These are phyloP conservation scores for Sarcophaga caerulescens DNA, from an alignment of 2,888 invertebrate genomes.

Conservation along the genomic window DNA sequence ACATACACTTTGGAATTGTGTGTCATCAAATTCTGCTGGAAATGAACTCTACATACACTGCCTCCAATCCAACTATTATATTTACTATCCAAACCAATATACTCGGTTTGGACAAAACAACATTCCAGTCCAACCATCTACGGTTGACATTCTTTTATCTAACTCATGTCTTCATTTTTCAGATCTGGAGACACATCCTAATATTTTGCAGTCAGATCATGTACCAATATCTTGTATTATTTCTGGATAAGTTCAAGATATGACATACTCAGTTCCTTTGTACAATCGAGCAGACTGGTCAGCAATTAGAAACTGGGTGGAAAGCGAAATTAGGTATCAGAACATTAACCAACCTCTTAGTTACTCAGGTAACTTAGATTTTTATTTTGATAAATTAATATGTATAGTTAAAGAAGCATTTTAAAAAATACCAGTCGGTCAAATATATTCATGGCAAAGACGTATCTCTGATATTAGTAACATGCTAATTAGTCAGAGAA, in stretches of 20 bases:
- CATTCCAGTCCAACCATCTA: too few relatives aligned
- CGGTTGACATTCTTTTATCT: too few relatives aligned
- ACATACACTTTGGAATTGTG: not conserved
- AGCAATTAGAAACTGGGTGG: not conserved
- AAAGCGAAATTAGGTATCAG: not conserved
- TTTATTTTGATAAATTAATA: too few relatives aligned
- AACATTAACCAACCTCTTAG: too few relatives aligned
- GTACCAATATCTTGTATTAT: not conserved
- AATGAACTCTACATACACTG: not conserved
- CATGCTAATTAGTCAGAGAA: too few relatives aligned
- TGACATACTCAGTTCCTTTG: not conserved
- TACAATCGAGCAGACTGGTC: not conserved
- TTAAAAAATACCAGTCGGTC: not conserved
- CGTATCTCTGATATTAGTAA: too few relatives aligned
- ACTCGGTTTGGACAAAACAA: too few relatives aligned
- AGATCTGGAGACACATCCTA: too few relatives aligned
- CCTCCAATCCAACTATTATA: not conserved
- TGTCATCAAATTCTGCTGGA: not conserved
- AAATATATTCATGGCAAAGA: not conserved
- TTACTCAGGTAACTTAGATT: too few relatives aligned
- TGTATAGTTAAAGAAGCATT: too few relatives aligned
- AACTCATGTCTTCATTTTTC: too few relatives aligned
- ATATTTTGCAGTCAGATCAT: not conserved
- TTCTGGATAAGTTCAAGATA: not conserved
- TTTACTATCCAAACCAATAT: too few relatives aligned